Evolutionary conservation across 1,140 invertebrate genomes (phyloP), one percentile per base, ranked within the genome.

Genomic region (Phenacoccus solenopsis): DNA sequence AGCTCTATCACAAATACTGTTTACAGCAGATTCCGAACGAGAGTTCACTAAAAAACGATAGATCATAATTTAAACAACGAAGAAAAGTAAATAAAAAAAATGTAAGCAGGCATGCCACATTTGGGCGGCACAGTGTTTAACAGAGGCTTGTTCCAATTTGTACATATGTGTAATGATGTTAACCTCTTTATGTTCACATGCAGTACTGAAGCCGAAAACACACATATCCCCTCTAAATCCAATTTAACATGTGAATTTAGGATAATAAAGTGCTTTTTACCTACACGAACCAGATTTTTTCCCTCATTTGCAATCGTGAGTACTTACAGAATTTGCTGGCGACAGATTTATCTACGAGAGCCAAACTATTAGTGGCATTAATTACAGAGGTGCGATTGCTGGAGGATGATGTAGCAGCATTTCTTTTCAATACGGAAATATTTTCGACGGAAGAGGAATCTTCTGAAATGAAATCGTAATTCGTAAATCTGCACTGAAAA

Each of bases 1-100:
- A n/a, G 88, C 85, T 74, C 88, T 86, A 80, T 90, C 89, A 67
- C 79, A 81, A 35, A 89, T 86, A 32, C 82, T 79, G 68, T 82
- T 82, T 13, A 88, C 9, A 64, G 59, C 59, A 16, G 25, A 25
- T 64, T 64, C 59, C 21, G 59, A 64, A 24, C 22, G 59, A 24
- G 59, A 64, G 25, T 64, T 22, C 13, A 64, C 59, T 64, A 16
- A 2, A 64, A 64, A 64, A 27, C 22, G 4, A 49, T 16, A 49
- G 3, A 49, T 32, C 30, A 13, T 7, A 13, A 32, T 32, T 32
- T 32, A 5, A 32, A 32, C 30, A 32, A 32, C 30, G 20, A 64
- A 64, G 25, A 24, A 64, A 64, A 5, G 25, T n/a, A 38, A 38
- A 38, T 38, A 38, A 38, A 38, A 38, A n/a, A n/a, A n/a, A n/a